phyloP scores from a whole-genome alignment of 2,113 vertebrate species.

The Nyctereutes procyonoides region DNA sequence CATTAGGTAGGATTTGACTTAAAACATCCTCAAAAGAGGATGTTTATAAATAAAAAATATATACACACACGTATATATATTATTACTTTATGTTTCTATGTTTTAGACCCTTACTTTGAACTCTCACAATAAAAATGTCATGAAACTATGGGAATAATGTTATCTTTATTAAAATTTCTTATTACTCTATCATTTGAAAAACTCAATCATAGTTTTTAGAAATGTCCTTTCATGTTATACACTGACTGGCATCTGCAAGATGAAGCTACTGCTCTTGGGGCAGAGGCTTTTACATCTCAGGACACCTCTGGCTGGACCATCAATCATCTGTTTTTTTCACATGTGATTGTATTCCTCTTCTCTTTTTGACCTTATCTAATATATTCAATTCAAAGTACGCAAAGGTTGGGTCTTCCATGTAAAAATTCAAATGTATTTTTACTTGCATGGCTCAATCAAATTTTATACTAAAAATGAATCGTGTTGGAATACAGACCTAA shows the following conservation, averaged over 20 bases:
- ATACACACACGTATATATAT: neutral
- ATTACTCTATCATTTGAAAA: neutral
- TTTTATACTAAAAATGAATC: conserved; percentile 17
- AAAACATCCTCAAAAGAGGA: neutral
- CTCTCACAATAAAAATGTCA: neutral
- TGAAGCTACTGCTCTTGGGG: neutral
- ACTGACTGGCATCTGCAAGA: neutral
- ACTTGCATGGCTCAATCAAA: conserved; percentile 2
- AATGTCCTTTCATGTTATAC: neutral
- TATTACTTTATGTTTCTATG: neutral
- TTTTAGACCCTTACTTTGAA: conserved; percentile 9
- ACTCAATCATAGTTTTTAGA: neutral
- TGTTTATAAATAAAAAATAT: neutral
- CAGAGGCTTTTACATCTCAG: neutral
- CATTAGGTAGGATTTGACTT: neutral
- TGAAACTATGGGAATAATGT: neutral
- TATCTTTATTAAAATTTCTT: neutral
- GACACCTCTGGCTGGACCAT: neutral
- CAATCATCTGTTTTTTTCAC: neutral
- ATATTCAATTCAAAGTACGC: conserved; percentile 15
- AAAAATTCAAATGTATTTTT: conserved; percentile 39
- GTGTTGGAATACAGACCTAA: neutral
- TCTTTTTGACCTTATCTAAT: conserved; percentile 34
- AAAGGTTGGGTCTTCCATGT: neutral
- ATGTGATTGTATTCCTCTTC: neutral